These are phyloP conservation scores for Biston betularia DNA, from an alignment of 2,888 invertebrate species.

Conservation along the genomic window DNA sequence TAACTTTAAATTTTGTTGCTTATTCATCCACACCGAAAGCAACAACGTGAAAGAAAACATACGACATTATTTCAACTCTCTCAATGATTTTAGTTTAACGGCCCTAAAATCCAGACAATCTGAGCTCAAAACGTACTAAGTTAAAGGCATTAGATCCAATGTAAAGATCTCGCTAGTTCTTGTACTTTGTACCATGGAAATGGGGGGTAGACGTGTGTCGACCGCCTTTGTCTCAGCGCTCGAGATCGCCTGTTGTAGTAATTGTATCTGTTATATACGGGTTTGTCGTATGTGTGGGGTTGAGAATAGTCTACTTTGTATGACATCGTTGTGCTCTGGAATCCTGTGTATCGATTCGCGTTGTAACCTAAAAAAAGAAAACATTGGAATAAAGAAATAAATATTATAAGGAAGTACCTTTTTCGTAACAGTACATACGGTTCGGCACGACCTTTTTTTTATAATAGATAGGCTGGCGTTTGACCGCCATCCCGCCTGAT, in stretches of 20 bases:
- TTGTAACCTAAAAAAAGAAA: conserved; percentile 69
- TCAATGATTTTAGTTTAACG: neutral
- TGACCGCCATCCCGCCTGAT: too few relatives aligned
- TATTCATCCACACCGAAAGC: neutral
- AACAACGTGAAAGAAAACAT: neutral
- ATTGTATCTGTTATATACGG: conserved; percentile 78
- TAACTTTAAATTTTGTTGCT: too few relatives aligned
- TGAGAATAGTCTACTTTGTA: conserved; percentile 84
- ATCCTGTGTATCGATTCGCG: conserved; percentile 72
- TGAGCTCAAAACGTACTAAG: neutral
- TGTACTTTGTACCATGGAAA: conserved; percentile 93
- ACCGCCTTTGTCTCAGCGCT: conserved; percentile 70
- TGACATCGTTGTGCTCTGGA: conserved; percentile 79
- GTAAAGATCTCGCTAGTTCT: conserved; percentile 88
- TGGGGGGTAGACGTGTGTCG: conserved; percentile 83
- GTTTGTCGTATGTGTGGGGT: conserved; percentile 76
- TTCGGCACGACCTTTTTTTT: too few relatives aligned
- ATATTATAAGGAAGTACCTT: too few relatives aligned
- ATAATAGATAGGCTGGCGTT: too few relatives aligned
- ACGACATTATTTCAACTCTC: neutral
- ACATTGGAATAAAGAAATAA: too few relatives aligned
- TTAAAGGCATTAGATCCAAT: conserved; percentile 84
- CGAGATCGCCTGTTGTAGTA: conserved; percentile 81
- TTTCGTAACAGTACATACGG: too few relatives aligned
- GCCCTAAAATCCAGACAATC: neutral